phyloP scores from a whole-genome alignment of 92 coral and sea anemone species.

The Diadumene lineata region DNA sequence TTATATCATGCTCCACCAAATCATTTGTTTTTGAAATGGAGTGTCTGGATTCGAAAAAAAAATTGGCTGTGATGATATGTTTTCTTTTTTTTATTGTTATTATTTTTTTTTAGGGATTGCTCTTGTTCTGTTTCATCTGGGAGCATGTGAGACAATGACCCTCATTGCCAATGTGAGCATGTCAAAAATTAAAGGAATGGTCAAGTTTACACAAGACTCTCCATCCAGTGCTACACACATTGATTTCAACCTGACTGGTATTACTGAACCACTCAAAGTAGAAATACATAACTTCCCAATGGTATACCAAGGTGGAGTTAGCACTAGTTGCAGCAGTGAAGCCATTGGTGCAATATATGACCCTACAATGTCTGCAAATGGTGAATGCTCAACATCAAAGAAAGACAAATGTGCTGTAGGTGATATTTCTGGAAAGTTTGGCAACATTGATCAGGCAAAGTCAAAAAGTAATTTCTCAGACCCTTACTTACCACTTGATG shows the following conservation, averaged over 20 bases:
- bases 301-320: slow-evolving; percentile 80
- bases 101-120: not conserved
- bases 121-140: not conserved
- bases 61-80: too few relatives aligned
- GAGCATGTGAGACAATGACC: not conserved
- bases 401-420: slow-evolving; percentile 74
- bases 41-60: too few relatives aligned
- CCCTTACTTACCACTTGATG: slow-evolving; percentile 64
- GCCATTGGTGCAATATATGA: slow-evolving; percentile 68
- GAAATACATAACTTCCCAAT: slow-evolving; percentile 72
- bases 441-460: slow-evolving; percentile 33
- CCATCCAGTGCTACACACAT: slow-evolving; percentile 51
- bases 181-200: slow-evolving; percentile 78
- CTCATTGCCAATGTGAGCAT: slow-evolving; percentile 80
- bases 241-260: slow-evolving; percentile 62
- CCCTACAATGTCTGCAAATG: slow-evolving; percentile 53
- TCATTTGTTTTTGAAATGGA: too few relatives aligned
- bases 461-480: slow-evolving; percentile 33
- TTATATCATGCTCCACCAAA: too few relatives aligned
- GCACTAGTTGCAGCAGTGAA: slow-evolving; percentile 54
- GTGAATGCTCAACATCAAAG: slow-evolving; percentile 40
- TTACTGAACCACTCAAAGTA: slow-evolving; percentile 66
- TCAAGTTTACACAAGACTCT: slow-evolving; percentile 48
- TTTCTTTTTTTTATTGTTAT: too few relatives aligned
- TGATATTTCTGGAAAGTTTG: slow-evolving; percentile 74